A percentile compares a stretch with the other conserved stretches of the same genome.
phyloP scores from a whole-genome alignment of 2,797 vertebrate species.

The Pantherophis alleghaniensis region DNA sequence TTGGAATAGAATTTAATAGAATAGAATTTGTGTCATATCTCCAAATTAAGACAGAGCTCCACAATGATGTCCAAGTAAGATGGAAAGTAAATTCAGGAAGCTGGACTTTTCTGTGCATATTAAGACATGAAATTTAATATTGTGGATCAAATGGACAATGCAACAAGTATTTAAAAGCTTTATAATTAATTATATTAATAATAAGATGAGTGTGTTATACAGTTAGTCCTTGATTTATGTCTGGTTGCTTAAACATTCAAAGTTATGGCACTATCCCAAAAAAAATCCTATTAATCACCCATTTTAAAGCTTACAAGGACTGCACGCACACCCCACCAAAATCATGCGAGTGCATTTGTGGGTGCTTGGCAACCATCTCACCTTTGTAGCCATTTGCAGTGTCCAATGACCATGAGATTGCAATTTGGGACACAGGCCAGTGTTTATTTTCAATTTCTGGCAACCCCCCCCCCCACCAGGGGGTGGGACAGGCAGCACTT shows the following conservation, averaged over 20 bases:
- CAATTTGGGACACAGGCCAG: neutral
- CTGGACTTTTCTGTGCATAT: neutral
- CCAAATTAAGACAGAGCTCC: neutral
- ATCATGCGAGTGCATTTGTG: neutral
- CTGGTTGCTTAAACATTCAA: no score
- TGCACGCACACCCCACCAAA: neutral
- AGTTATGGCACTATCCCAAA: no score
- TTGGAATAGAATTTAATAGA: neutral
- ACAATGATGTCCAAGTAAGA: neutral
- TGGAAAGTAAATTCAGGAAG: neutral
- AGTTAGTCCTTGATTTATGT: no score
- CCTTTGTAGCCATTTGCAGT: neutral
- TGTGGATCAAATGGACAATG: conserved; percentile 7
- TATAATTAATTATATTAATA: conserved; percentile 13
- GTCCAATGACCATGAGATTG: neutral
- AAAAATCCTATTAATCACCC: no score
- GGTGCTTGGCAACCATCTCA: neutral
- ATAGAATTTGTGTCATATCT: neutral
- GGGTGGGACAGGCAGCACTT: no score
- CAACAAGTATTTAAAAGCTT: conserved; percentile 24
- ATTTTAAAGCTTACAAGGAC: neutral
- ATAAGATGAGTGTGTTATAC: conserved; percentile 14
- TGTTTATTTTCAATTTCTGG: neutral
- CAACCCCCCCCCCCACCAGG: no score
- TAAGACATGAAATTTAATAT: neutral